Base-by-base conservation (phyloP, 1,140 invertebrate species). In the Cylas formicarius region DNA sequence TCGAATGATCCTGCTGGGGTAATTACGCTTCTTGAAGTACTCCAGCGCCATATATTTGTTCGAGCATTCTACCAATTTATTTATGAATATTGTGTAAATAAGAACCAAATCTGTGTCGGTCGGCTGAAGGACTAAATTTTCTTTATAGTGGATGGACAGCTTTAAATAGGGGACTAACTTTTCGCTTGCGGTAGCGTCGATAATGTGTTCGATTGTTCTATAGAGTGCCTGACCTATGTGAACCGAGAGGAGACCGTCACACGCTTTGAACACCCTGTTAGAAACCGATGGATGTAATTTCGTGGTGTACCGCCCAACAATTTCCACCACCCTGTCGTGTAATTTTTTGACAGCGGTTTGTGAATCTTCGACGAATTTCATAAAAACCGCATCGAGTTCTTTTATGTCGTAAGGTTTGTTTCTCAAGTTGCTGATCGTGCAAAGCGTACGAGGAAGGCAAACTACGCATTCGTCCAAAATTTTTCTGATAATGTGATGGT, bases 401-500 rank as follows among this genome's bases (percentile, higher is more conserved):
- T 65, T 53, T 44, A 75, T 61, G 29, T 60, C 50, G 31, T 71
- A 63, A 13, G 67, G 53, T 51, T 58, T 66, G 3, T 62, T 53
- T 50, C 69, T 67, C 52, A 75, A 77, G 29, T 63, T 69, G 11
- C 55, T 39, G 46, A 80, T 72, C 56, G 75, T 59, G n/a, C 74
- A 72, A 6, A 81, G 66, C 24, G 62, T 57, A 1, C 58, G 36
- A 1, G 78, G 77, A 53, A 84, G 67, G 1, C 68, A 65, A 13
- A 56, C 58, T 9, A 71, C 66, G 1, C 77, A 73, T 16, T 72
- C 73, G 34, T 68, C 66, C 1, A 81, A 55, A 3, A 84, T 69
- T 20, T 71, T 68, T 33, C 73, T 69, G 44, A 83, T 71, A 31
- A 81, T 71, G 11, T 72, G 73, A 55, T 82, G 75, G n/a, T 79